A percentile compares a stretch with the other conserved stretches of the same genome.
phyloP scores from a whole-genome alignment of 1,140 invertebrate genomes.

The Dermatophagoides farinae region DNA sequence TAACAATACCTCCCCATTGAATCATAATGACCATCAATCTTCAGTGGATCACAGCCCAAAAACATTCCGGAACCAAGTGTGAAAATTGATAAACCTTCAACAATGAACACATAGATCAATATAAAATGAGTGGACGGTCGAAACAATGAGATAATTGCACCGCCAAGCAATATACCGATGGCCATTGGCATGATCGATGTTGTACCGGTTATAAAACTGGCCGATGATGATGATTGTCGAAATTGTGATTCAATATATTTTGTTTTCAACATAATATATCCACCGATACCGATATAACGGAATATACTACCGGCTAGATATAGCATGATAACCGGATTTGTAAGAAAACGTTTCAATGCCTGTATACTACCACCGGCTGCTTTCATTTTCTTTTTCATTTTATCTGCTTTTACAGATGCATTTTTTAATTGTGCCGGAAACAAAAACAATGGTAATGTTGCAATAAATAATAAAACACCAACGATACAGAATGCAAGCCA shows the following conservation, averaged over 20 bases:
- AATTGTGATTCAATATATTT: conserved; percentile 56
- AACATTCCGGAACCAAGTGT: background rate
- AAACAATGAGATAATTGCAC: conserved; percentile 42
- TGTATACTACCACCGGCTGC: background rate
- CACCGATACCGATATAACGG: conserved; percentile 46
- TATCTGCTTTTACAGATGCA: background rate
- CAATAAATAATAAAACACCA: conserved; percentile 17
- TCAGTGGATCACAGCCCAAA: conserved; percentile 3
- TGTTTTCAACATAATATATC: conserved; percentile 50
- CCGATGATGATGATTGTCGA: conserved; percentile 42
- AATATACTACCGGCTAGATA: conserved; percentile 44
- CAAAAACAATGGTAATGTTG: conserved; percentile 19
- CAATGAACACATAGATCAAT: conserved; percentile 48
- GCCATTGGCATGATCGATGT: conserved; percentile 30
- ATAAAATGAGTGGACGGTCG: conserved; percentile 43
- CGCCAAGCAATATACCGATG: conserved; percentile 43
- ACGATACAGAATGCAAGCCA: conserved; percentile 32
- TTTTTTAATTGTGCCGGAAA: conserved; percentile 17
- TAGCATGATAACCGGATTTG: conserved; percentile 42
- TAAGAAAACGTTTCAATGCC: conserved; percentile 39
- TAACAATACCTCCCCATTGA: background rate
- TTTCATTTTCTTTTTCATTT: conserved; percentile 1
- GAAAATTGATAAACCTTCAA: conserved; percentile 31
- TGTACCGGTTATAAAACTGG: conserved; percentile 26
- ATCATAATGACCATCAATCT: background rate